Percentiles rank a stretch among this genome's conserved stretches.
Conservation (phyloP, 2,113 vertebrate genomes). For the Baryphthengus martii region DNA sequence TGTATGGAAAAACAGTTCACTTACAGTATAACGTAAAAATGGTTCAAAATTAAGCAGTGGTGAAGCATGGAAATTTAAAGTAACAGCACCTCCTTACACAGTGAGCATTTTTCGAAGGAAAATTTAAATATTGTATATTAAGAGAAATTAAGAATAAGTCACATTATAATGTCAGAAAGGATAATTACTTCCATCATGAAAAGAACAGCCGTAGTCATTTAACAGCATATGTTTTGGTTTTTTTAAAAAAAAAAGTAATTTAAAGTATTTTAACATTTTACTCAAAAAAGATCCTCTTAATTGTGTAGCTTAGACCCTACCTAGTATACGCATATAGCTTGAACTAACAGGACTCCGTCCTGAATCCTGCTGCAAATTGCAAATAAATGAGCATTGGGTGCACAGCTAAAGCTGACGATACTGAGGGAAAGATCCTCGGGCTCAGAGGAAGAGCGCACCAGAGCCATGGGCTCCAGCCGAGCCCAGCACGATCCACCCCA, state of each 20-base stretch:
- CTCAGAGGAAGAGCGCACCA: neutral
- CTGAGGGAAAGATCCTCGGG: neutral
- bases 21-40: slow-evolving; percentile 36
- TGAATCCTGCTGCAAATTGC: neutral
- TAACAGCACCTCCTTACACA: neutral
- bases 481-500: neutral
- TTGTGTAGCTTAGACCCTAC: neutral
- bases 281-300: neutral
- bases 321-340: neutral
- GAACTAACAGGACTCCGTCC: neutral
- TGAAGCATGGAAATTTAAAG: slow-evolving; percentile 58
- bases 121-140: neutral
- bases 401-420: neutral
- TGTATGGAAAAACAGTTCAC: slow-evolving; percentile 28
- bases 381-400: neutral
- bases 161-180: neutral
- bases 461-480: neutral
- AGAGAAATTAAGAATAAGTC: neutral
- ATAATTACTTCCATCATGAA: neutral
- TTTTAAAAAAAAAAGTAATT: neutral
- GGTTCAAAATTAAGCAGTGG: slow-evolving; percentile 30
- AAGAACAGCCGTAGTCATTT: neutral
- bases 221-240: neutral
- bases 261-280: neutral
- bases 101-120: neutral